Conservation (phyloP, 2,888 invertebrate genomes). For the Pammene aurita region DNA sequence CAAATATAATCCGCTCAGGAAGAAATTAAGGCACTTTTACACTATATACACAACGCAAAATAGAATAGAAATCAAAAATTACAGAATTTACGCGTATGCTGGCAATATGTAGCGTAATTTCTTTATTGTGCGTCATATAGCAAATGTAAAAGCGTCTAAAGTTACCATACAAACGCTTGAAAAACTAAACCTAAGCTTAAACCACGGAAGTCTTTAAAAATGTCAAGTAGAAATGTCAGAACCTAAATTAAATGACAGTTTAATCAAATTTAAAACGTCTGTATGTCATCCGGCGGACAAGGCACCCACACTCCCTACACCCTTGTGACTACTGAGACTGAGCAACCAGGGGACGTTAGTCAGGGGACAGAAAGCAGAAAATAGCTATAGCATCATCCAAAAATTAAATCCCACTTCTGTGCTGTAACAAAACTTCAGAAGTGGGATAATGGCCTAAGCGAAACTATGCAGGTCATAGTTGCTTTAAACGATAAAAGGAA, state of each 20-base stretch:
- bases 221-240: slow-evolving; percentile 30
- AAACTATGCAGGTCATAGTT: neutral
- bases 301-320: slow-evolving; percentile 28
- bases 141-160: slow-evolving; percentile 12
- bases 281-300: slow-evolving; percentile 19
- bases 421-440: neutral
- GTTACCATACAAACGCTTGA: slow-evolving; percentile 35
- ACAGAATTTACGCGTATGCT: too few relatives aligned
- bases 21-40: slow-evolving; percentile 38
- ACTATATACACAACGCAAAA: slow-evolving; percentile 15
- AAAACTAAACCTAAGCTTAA: slow-evolving; percentile 21
- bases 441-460: neutral
- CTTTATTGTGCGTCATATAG: neutral
- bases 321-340: slow-evolving; percentile 30
- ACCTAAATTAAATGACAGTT: slow-evolving; percentile 22
- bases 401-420: neutral
- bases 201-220: slow-evolving; percentile 26
- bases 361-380: slow-evolving; percentile 12
- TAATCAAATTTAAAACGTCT: slow-evolving; percentile 28
- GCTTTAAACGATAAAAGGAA: neutral
- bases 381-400: neutral
- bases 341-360: slow-evolving; percentile 5
- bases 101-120: neutral
- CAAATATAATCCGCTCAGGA: slow-evolving; percentile 45
- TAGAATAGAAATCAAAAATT: neutral